A percentile compares a stretch with the other conserved stretches of the same genome.
Conservation (phyloP, 1,140 invertebrate genomes). For the Leptinotarsa undecemlineata region DNA sequence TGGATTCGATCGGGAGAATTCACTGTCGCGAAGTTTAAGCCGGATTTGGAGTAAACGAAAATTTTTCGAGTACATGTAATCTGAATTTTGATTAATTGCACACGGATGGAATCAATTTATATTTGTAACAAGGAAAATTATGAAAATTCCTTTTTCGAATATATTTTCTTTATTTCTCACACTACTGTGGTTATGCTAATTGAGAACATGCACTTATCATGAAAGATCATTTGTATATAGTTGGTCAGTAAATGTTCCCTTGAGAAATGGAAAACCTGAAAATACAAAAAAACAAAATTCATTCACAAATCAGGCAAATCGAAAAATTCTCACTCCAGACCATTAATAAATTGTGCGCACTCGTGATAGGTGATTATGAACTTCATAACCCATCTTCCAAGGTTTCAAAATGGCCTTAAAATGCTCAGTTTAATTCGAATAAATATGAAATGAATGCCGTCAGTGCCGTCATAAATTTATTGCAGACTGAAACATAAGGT, state of each 20-base stretch:
- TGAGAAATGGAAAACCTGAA: no score
- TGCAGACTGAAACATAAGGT: constrained; percentile 35
- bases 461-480: constrained; percentile 31
- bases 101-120: no score
- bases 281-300: no score
- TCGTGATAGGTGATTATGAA: neutral
- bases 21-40: neutral
- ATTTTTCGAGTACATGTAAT: no score
- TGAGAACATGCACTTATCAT: neutral
- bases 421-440: constrained; percentile 43
- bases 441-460: constrained; percentile 37
- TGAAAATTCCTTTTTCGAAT: no score
- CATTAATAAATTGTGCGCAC: neutral
- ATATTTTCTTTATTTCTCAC: no score
- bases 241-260: neutral
- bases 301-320: neutral
- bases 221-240: neutral
- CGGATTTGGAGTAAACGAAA: no score
- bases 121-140: no score
- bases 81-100: no score
- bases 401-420: constrained; percentile 50
- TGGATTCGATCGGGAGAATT: neutral
- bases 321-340: constrained; percentile 7
- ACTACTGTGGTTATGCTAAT: no score
- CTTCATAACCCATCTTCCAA: constrained; percentile 41